Evolutionary conservation across 2,888 invertebrate genomes (phyloP).

Genomic region (Hemaris fuciformis): DNA sequence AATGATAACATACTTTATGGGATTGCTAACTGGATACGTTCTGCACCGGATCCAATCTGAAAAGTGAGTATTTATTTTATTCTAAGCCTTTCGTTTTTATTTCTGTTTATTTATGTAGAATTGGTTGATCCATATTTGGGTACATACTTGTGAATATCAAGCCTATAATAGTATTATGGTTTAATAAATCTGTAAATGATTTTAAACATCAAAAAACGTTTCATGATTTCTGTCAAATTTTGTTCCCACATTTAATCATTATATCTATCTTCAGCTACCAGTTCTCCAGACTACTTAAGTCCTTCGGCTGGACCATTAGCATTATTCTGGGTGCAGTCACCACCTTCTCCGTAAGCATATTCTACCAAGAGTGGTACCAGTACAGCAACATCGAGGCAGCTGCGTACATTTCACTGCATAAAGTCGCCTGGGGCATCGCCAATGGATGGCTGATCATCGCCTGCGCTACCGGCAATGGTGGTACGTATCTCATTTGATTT

Average conservation of each 20-base stretch:
- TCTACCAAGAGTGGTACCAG: conserved; percentile 83
- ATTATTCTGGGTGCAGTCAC: conserved; percentile 76
- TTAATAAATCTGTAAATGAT: too few species aligned
- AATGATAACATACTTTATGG: conserved; percentile 86
- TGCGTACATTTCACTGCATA: conserved; percentile 84
- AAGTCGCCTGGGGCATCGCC: conserved; percentile 85
- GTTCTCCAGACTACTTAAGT: conserved; percentile 52
- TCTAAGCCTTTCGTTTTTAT: conserved; percentile 11
- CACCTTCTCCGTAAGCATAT: conserved; percentile 83
- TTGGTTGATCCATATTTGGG: too few species aligned
- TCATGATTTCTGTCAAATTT: background rate
- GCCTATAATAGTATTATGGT: too few species aligned
- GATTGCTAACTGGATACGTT: conserved; percentile 84
- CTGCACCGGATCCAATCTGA: conserved; percentile 83
- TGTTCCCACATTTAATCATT: background rate
- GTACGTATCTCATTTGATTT: conserved; percentile 56
- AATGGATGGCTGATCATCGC: conserved; percentile 86
- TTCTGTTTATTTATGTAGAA: too few species aligned
- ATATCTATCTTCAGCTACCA: conserved; percentile 52
- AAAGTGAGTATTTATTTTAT: conserved; percentile 67
- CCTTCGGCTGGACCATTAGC: conserved; percentile 60
- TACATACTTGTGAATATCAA: too few species aligned
- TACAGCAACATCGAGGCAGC: conserved; percentile 83
- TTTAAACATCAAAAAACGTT: too few species aligned
- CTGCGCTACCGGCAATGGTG: conserved; percentile 86